Conservation (phyloP, 2,797 vertebrate species). For the Periophthalmus magnuspinnatus region DNA sequence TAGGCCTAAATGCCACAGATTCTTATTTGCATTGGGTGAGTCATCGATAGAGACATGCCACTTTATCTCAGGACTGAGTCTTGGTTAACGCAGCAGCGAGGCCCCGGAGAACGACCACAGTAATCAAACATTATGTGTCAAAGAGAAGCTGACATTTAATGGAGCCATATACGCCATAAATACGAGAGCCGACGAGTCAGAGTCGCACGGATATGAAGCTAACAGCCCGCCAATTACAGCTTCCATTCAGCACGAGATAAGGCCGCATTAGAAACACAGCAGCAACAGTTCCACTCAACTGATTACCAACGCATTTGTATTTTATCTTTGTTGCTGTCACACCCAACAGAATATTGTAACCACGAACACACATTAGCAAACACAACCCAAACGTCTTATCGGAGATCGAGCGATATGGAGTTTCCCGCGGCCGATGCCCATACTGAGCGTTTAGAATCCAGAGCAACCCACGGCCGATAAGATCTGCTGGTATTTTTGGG, state of each 20-base stretch:
- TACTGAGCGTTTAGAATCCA: too few species aligned
- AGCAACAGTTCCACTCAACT: slow-evolving; percentile 45
- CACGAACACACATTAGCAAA: too few species aligned
- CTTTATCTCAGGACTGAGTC: slow-evolving; percentile 54
- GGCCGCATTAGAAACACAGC: slow-evolving; percentile 30
- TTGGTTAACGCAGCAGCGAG: slow-evolving; percentile 48
- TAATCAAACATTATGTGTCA: slow-evolving; percentile 56
- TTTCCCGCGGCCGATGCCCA: too few species aligned
- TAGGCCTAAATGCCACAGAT: slow-evolving; percentile 62
- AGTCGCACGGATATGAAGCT: slow-evolving; percentile 48
- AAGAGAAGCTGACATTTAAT: slow-evolving; percentile 55
- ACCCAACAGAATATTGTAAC: slow-evolving; percentile 19
- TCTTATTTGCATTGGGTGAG: slow-evolving; percentile 66
- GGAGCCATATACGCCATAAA: slow-evolving; percentile 49
- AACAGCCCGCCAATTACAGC: slow-evolving; percentile 42
- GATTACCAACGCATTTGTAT: slow-evolving; percentile 40
- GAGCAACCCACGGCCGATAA: too few species aligned
- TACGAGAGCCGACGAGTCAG: slow-evolving; percentile 39
- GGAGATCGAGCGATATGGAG: too few species aligned
- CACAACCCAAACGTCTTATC: too few species aligned
- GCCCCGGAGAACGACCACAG: slow-evolving; percentile 34
- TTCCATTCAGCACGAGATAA: slow-evolving; percentile 37
- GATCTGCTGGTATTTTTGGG: too few species aligned
- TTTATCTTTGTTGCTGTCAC: slow-evolving; percentile 37
- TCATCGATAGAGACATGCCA: slow-evolving; percentile 53